Base-by-base conservation (phyloP, 2,888 invertebrate genomes). In the Seira ritae region DNA sequence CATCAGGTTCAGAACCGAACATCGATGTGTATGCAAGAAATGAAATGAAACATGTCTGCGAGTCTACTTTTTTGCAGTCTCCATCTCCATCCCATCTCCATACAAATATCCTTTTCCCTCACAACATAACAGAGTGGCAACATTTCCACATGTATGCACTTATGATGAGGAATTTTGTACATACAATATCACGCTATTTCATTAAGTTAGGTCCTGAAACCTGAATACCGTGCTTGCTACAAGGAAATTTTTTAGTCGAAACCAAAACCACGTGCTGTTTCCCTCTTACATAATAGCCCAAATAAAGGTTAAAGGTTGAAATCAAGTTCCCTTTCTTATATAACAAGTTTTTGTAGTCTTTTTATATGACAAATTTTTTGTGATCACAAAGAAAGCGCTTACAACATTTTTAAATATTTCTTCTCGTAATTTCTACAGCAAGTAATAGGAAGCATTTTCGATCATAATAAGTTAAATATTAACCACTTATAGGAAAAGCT, bases 231-330 rank as follows among this genome's bases (percentile, higher is more conserved):
- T 31, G 31, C 8, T 31, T 31, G 31, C 31, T 31, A 31, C 2
- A 31, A 31, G 42, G 8, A 50, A 71, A 22, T 69, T 69, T 77
- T 69, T 12, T n/a, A 19, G 66, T 71, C 20, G 66, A 71, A 71
- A 71, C 67, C 67, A 65, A 67, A 75, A 75, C 78, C 78, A 78
- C 78, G 78, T 78, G 78, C 78, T 70, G 77, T 46, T 69, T 55
- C 55, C 55, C 55, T 77, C 71, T 78, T 78, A 46, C 67, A 67
- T 71, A 78, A 78, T 19, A 24, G n/a, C 67, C 22, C 15, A 24
- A 31, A 31, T 24, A 78, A 78, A 78, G 78, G 78, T 66, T 78
- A 78, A 78, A 78, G 78, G 78, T 78, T 78, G 71, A 55, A 3
- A 15, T 62, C 17, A 46, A 6, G 42, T 17, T 60, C 4, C 37